Evolutionary conservation across 2,113 vertebrate species (phyloP), one percentile per base, ranked within the genome.

Genomic region (Pteronura brasiliensis): DNA sequence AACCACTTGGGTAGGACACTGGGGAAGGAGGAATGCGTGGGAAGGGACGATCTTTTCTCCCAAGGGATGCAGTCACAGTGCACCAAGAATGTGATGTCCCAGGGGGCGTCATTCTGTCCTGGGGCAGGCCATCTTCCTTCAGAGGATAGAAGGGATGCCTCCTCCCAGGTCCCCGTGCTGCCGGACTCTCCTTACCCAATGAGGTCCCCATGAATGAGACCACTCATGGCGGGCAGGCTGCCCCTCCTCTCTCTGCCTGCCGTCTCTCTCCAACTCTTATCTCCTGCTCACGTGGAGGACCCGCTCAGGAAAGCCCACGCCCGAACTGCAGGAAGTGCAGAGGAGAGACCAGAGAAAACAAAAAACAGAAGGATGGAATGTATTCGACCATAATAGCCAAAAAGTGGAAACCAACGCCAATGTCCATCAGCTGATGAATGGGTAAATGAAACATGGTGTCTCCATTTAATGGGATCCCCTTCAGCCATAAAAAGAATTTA

Each of bases 41-140:
- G 0, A 71, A 52, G 29, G 36, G 18, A 21, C 42, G 52, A 42
- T 8, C 55, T 44, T 77, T 44, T 77, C 88, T 79, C 74, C 74
- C n/a, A 3, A n/a, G 8, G 47, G 29, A 6, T 59, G 49, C 13
- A 42, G 9, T 27, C 25, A 2, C 2, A 20, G 7, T 4, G 14
- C 47, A 17, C n/a, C 61, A 17, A 57, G n/a, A 34, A 36, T 34
- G 12, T 20, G 17, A 36, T 1, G 39, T 21, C 11, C 44, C 17
- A 1, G n/a, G 29, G 31, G 42, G 9, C n/a, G 12, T 27, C 5
- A 39, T 25, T 61, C 71, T 25, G 34, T 34, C 69, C 81, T 52
- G 69, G 34, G 39, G 31, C 0, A 21, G 57, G n/a, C 8, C 20
- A 67, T 61, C 83, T 88, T 88, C 36, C 39, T 34, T 29, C 76